Evolutionary conservation across 2,113 vertebrate species (phyloP).

Genomic region (Heterotilapia buettikoferi): DNA sequence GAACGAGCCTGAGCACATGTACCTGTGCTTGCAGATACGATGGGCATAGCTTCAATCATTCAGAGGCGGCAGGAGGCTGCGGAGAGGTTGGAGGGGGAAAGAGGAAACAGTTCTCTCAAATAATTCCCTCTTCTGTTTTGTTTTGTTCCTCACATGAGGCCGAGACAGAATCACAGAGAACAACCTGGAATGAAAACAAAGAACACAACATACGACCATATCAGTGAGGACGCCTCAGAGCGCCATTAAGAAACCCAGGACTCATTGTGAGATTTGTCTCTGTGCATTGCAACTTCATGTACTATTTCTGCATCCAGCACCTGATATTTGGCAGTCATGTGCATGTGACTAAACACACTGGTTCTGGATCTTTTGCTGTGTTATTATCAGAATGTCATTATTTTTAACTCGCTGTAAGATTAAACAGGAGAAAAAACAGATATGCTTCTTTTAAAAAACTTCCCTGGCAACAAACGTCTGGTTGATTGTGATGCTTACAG

Average conservation of each 20-base stretch:
- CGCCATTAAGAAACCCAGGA: background rate
- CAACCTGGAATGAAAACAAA: background rate
- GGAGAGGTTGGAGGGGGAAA: background rate
- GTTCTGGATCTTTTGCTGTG: background rate
- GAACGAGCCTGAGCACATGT: background rate
- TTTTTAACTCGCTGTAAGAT: background rate
- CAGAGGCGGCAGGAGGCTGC: slow-evolving; percentile 8
- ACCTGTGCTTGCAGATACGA: slow-evolving; percentile 84
- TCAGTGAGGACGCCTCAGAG: background rate
- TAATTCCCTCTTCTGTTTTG: background rate
- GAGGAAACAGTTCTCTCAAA: background rate
- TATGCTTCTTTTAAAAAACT: background rate
- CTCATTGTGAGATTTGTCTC: background rate
- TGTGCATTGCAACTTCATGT: background rate
- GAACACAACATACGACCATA: background rate
- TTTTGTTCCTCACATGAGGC: background rate
- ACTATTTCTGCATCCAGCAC: background rate
- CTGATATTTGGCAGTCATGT: background rate
- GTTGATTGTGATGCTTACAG: background rate
- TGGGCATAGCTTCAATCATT: slow-evolving; percentile 79
- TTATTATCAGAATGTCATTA: background rate
- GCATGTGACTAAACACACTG: background rate
- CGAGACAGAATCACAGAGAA: background rate
- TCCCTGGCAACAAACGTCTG: background rate
- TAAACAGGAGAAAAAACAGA: background rate